Evolutionary conservation across 2,888 invertebrate species (phyloP), one percentile per base, ranked within the genome.

Genomic region (Choreutis nemorana): DNA sequence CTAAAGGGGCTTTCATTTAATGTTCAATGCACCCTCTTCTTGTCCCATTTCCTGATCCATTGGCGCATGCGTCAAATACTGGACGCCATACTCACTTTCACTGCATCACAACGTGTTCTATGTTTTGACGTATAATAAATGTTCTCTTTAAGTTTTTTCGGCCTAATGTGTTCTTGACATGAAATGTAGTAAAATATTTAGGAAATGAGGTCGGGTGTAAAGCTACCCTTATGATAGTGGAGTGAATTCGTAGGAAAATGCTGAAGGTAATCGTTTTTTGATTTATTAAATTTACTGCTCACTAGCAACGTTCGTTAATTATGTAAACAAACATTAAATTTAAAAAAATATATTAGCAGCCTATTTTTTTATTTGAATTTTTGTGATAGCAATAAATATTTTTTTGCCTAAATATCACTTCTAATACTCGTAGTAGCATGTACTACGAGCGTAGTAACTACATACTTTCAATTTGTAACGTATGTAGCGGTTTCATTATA

Each of bases 141-240:
- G 64, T 62, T 52, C 58, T 56, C 51, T 40, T 48, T 44, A 48
- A 54, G n/a, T n/a, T n/a, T 56, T 41, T 42, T 45, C 44, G 49
- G 52, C 51, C 49, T 75, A 72, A 77, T 75, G 77, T 65, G 65
- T 57, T 71, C 65, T 66, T 73, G 73, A 67, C 77, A 75, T 70
- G 77, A 70, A 67, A 70, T 52, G 4, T 38, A 52, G 48, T 32
- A 44, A 42, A 48, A 48, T 49, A 61, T 57, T 61, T 55, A 44
- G 52, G 60, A 63, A 64, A 72, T 70, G 63, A 55, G 56, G 57
- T 52, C 50, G 50, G 48, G 55, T 63, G 64, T 62, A 45, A 58
- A 61, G 44, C 48, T 45, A 44, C 63, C 70, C 56, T 72, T 75
- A 75, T 72, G 71, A 75, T 75, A 68, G 63, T 63, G 55, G 58